Evolutionary conservation across 37 sponge, comb jelly and placozoan genomes (phyloP), one percentile per base, ranked within the genome.

Genomic region (Beroe ovata): DNA sequence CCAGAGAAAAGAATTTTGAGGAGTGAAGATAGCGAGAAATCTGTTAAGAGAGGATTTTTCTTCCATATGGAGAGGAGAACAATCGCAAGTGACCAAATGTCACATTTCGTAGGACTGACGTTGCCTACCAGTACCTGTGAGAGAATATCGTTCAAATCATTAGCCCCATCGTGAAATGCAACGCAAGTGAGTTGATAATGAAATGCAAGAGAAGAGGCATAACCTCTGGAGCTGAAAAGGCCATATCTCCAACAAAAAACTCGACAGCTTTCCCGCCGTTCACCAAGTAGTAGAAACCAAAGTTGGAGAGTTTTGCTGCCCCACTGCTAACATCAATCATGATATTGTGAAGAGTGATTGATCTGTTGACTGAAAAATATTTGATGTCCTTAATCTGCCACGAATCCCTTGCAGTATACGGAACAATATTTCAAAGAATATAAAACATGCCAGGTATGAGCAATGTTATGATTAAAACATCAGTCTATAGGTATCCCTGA

Each of bases 231-330:
- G 84, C 84, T 22, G 84, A 77, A 4, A 77, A 39, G 26, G 84
- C 84, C 22, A 11, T 8, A 29, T 77, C 84, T 4, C 94, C 95
- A 63, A 95, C 93, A 32, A 95, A 94, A 60, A 95, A 98, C 39
- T 64, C 71, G 28, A 95, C 95, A 14, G 89, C 91, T 64, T 72
- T 91, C 18, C 99, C 96, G 40, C 88, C 36, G 0, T 90, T 66
- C 18, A 96, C 95, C 89, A 95, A 91, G 90, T 94, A 88, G 60
- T 94, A 95, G 39, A 98, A 59, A 11, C 94, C 96, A 90, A 91
- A 94, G 72, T 95, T 92, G 40, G 89, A 89, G 37, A 98, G 71
- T 64, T 98, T 98, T 21, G 92, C 91, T 0, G 71, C 42, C 14
- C 98, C 95, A 41, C 28, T 77, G 3, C 28, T 21, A 11, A 21